Conservation (phyloP, 2,113 vertebrate species). For the Pseudorasbora parva region DNA sequence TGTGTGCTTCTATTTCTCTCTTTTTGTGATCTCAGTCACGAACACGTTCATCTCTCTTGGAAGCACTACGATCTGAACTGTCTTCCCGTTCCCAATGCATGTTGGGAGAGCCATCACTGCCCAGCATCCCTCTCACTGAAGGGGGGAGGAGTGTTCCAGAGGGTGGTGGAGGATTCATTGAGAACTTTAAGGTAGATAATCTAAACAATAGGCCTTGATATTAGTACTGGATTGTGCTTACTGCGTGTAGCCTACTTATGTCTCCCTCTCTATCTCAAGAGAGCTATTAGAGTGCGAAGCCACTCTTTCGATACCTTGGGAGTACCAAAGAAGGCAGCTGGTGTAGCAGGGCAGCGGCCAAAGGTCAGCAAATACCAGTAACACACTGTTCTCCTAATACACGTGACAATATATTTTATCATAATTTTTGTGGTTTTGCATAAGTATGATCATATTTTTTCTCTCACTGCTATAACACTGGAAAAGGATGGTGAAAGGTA, state of each 20-base stretch:
- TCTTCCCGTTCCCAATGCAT: slow-evolving; percentile 83
- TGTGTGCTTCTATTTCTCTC: background rate
- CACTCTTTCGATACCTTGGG: slow-evolving; percentile 87
- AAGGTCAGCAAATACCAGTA: slow-evolving; percentile 61
- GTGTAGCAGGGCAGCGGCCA: slow-evolving; percentile 62
- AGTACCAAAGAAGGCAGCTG: slow-evolving; percentile 68
- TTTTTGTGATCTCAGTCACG: slow-evolving; percentile 74
- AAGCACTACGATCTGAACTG: slow-evolving; percentile 84
- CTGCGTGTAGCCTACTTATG: slow-evolving; percentile 43
- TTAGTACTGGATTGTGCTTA: background rate
- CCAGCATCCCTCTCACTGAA: slow-evolving; percentile 61
- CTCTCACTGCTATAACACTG: background rate
- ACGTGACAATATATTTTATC: background rate
- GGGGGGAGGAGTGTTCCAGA: slow-evolving; percentile 71
- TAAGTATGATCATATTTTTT: background rate
- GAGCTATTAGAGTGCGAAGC: slow-evolving; percentile 87
- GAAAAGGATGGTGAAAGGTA: slow-evolving; percentile 54
- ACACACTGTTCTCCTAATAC: background rate
- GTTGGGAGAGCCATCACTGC: slow-evolving; percentile 76
- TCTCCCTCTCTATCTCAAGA: slow-evolving; percentile 72
- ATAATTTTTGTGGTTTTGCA: background rate
- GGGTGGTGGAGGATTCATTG: slow-evolving; percentile 87
- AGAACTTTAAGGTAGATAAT: slow-evolving; percentile 87
- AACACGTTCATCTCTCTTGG: slow-evolving; percentile 85
- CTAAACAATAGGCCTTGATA: background rate